A percentile compares a stretch with the other conserved stretches of the same genome.
These are phyloP conservation scores for Phenacoccus solenopsis DNA, from an alignment of 1,140 invertebrate genomes.

Conservation along the genomic window DNA sequence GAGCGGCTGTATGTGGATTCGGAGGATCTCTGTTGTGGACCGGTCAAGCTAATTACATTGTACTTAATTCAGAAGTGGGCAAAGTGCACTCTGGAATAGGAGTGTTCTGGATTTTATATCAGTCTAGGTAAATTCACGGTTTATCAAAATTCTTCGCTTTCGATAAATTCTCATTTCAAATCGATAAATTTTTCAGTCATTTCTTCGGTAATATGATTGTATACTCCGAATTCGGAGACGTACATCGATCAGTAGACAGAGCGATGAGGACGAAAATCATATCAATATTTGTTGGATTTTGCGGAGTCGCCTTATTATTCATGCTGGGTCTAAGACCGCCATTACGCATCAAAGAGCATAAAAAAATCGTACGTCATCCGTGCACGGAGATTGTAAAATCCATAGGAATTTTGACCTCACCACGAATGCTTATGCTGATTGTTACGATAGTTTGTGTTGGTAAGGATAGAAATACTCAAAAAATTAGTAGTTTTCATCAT, in stretches of 20 bases:
- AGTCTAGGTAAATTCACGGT: constrained; percentile 51
- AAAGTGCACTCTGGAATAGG: constrained; percentile 88
- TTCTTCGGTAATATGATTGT: constrained; percentile 90
- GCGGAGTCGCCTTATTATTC: background rate
- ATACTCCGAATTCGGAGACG: constrained; percentile 73
- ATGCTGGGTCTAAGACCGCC: background rate
- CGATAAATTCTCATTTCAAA: constrained; percentile 12
- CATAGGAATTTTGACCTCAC: background rate
- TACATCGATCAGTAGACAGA: constrained; percentile 39
- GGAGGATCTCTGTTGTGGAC: constrained; percentile 84
- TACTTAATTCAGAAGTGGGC: constrained; percentile 68
- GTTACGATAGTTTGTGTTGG: background rate
- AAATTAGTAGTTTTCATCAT: no score
- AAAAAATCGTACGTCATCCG: background rate
- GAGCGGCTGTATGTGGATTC: constrained; percentile 69
- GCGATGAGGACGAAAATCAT: background rate
- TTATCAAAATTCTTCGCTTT: background rate
- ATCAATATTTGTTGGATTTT: background rate
- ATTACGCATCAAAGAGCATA: background rate
- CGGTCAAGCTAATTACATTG: constrained; percentile 86
- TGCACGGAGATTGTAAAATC: background rate
- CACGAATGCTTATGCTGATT: background rate
- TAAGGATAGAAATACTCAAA: background rate
- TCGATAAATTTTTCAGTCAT: constrained; percentile 49
- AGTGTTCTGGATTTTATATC: constrained; percentile 89